Evolutionary conservation across 1,140 invertebrate genomes (phyloP), one percentile per base, ranked within the genome.

Genomic region (Battus philenor): DNA sequence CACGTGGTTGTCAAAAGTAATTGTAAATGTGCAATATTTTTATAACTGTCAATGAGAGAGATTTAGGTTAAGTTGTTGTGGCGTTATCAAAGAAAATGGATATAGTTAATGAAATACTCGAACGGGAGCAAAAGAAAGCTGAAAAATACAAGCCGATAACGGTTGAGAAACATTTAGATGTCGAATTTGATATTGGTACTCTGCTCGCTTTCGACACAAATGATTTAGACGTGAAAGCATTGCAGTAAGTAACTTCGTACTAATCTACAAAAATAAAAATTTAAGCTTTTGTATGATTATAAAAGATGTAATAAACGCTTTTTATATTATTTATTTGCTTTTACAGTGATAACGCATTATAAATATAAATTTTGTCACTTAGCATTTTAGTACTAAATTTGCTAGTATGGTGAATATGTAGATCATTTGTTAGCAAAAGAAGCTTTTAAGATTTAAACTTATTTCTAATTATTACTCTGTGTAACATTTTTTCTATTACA

Each of bases 151-250:
- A 92, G 68, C 84, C 90, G 20, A 92, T 90, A 8, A 87, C 76
- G 11, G 92, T 93, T 12, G 87, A 92, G 26, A 94, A 94, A 65
- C 89, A 92, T 68, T 76, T 93, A 17, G 91, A 93, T 41, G 79
- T 93, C 17, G 89, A 92, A n/a, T 87, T 90, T 45, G 93, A 94
- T 68, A 56, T 92, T 44, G 93, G 93, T 48, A 89, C 87, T 11
- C 78, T 94, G 9, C 77, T 94, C 5, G 90, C 89, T 13, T 87
- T 82, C 9, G 93, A 94, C 68, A 88, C 87, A 31, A 93, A 93
- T 66, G 88, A 89, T 55, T 87, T 94, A 48, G 88, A 93, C 55
- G 53, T 76, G 18, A 87, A 88, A 57, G 64, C 74, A 44, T 62
- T 92, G 10, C 89, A 81, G 91, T 93, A 85, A 89, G 78, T 78